A percentile compares a stretch with the other conserved stretches of the same genome.
These are phyloP conservation scores for Priocnemis perturbator DNA, from an alignment of 2,888 invertebrate genomes.

Conservation along the genomic window DNA sequence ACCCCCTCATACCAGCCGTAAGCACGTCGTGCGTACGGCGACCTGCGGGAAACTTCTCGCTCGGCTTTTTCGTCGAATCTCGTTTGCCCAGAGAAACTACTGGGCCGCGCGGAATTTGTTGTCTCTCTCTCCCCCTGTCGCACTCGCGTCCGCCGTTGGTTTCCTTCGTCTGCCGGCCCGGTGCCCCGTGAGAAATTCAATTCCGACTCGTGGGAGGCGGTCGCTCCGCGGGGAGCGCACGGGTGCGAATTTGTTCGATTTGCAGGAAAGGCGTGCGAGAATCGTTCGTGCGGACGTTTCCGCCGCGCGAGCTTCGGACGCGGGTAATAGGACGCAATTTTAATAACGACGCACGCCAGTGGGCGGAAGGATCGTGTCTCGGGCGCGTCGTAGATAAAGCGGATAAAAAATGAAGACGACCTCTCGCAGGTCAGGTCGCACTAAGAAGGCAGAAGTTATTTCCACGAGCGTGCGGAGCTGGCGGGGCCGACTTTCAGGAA, in stretches of 20 bases:
- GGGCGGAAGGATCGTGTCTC: background rate
- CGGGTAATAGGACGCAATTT: too few relatives aligned
- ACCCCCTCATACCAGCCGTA: background rate
- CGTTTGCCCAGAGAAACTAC: constrained; percentile 9
- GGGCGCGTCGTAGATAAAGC: background rate
- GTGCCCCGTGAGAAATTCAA: constrained; percentile 15
- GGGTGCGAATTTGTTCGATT: background rate
- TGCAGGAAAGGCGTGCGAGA: too few relatives aligned
- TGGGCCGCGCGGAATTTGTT: background rate
- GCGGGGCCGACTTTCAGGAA: constrained; percentile 13
- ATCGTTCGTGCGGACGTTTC: too few relatives aligned
- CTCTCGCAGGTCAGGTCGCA: background rate
- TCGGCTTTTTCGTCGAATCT: constrained; percentile 12
- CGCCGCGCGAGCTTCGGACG: too few relatives aligned
- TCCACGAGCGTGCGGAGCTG: background rate
- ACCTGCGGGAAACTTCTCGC: constrained; percentile 9
- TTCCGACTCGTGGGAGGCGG: constrained; percentile 1
- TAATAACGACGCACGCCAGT: too few relatives aligned
- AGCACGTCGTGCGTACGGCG: constrained; percentile 18
- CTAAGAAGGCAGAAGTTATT: constrained; percentile 5
- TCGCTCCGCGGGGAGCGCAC: background rate
- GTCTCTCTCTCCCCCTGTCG: background rate
- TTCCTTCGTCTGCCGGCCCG: background rate
- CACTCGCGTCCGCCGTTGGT: background rate
- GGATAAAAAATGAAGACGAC: constrained; percentile 8